Conservation (phyloP, 1,140 invertebrate genomes). For the Drosophila fuyamai region DNA sequence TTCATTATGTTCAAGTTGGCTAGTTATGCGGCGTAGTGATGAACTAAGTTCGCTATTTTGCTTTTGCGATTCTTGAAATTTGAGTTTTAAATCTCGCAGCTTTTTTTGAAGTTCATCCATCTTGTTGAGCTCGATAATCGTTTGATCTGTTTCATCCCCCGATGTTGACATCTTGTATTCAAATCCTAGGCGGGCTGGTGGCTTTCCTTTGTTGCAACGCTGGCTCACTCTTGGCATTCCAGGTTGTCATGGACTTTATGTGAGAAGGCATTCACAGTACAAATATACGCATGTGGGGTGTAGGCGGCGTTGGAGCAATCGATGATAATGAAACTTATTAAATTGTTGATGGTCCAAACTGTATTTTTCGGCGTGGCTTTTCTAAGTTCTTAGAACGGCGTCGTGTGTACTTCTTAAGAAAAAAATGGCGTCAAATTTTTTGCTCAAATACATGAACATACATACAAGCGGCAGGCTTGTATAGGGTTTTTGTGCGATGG, state of each 20-base stretch:
- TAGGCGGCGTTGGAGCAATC: too few relatives aligned
- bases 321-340: too few relatives aligned
- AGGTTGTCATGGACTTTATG: too few relatives aligned
- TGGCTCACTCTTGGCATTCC: neutral
- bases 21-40: neutral
- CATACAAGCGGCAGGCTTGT: too few relatives aligned
- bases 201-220: neutral
- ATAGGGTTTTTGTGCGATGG: neutral
- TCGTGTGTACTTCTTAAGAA: neutral
- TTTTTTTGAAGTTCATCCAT: neutral
- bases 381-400: neutral
- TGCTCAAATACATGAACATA: too few relatives aligned
- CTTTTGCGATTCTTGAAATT: constrained; percentile 1
- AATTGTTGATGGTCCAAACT: too few relatives aligned
- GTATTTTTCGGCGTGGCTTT: neutral
- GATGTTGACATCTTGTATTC: neutral
- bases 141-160: neutral
- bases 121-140: neutral
- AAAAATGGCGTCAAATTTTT: neutral
- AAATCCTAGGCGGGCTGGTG: constrained; percentile 2
- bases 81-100: neutral
- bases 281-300: too few relatives aligned
- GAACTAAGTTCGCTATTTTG: neutral
- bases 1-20: neutral
- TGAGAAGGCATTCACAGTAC: too few relatives aligned